Evolutionary conservation across 2,888 invertebrate genomes (phyloP).

Genomic region (Philaethria dido): DNA sequence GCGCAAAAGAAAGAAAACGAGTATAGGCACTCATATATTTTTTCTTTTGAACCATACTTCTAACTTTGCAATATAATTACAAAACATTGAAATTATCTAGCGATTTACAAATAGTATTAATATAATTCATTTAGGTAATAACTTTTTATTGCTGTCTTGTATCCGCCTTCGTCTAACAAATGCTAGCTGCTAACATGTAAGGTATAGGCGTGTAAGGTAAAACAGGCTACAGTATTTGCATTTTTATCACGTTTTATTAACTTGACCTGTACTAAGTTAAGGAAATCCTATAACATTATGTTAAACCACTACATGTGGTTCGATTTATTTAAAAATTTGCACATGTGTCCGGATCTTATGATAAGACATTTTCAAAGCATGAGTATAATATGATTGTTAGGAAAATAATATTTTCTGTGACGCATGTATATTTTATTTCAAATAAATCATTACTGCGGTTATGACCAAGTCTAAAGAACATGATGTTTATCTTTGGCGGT

Average conservation of each 20-base stretch:
- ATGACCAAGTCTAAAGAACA: not conserved
- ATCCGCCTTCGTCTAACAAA: not conserved
- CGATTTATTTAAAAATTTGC: no score
- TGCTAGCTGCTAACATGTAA: not conserved
- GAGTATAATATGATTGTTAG: no score
- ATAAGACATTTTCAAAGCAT: no score
- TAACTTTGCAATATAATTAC: no score
- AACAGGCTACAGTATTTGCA: not conserved
- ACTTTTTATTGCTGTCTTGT: not conserved
- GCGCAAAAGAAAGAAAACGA: no score
- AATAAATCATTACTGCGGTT: not conserved
- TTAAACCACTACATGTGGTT: no score
- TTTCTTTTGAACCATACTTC: no score
- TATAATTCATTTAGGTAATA: not conserved
- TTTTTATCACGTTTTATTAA: not conserved
- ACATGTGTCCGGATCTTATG: no score
- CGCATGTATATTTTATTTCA: not conserved
- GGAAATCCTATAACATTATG: no score
- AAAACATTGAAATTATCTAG: not conserved
- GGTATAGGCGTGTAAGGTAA: not conserved
- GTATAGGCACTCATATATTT: no score
- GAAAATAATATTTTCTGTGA: no score
- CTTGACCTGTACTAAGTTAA: not conserved
- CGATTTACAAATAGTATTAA: not conserved
- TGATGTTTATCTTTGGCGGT: conserved; percentile 25